Evolutionary conservation across 2,888 invertebrate genomes (phyloP), one percentile per base, ranked within the genome.

Genomic region (Entomobrya multifasciata): DNA sequence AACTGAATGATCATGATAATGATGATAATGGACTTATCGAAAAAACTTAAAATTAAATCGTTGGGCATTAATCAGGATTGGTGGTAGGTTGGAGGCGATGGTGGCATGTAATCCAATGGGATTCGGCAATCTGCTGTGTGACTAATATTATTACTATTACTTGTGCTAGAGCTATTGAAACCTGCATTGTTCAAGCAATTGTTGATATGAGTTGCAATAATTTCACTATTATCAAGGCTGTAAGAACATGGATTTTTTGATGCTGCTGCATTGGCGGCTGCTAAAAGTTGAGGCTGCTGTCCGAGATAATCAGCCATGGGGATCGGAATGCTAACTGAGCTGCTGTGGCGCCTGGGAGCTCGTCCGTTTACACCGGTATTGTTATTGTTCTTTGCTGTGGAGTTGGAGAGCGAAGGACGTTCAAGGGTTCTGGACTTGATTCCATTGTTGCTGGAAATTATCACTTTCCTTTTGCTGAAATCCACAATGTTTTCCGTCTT

Each of bases 251-350:
- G 70, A 47, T 74, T 80, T 5, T 81, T 86, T 25, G 76, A 49
- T 22, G 77, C 65, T 15, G 85, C 65, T 36, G 55, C 44, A 17
- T 8, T 44, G 47, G 62, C 36, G 0, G 52, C 84, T 27, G 74
- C 80, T 49, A 86, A 55, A 49, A 86, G 76, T 55, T 74, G 62
- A 57, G 80, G 86, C 76, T 86, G 80, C 6, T 81, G 80, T 65
- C 62, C 80, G 44, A 80, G 76, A 70, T 86, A 87, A 47, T 89
- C 88, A 76, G 80, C 74, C 85, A 76, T 80, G 25, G 89, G 88
- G 74, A 87, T 87, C 52, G 89, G 89, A 88, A 89, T 89, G 86
- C 86, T 84, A 77, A 89, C 60, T 67, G 86, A 79, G 67, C 81
- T 84, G 41, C 88, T 88, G 78, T 87, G 87, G 52, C 89, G 86